These are phyloP conservation scores for Myiotriccus ornatus DNA, from an alignment of 2,797 vertebrate species.

Conservation along the genomic window DNA sequence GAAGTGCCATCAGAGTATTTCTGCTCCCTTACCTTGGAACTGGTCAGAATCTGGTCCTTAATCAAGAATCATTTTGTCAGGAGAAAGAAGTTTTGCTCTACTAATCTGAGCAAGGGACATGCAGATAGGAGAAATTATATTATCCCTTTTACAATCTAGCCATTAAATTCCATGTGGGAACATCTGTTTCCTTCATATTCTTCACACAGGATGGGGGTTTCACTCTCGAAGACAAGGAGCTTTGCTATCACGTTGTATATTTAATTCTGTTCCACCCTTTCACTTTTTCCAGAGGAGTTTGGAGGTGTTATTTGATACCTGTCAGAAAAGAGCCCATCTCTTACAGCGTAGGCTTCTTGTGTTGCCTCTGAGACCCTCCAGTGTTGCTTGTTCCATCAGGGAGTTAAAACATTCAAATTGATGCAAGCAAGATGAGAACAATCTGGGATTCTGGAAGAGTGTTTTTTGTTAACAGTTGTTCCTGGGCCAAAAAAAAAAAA, in stretches of 20 bases:
- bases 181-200: slow-evolving; percentile 47
- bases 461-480: background rate
- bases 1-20: background rate
- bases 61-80: background rate
- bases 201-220: slow-evolving; percentile 1
- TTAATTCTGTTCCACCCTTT: slow-evolving; percentile 7
- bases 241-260: slow-evolving; percentile 38
- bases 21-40: background rate
- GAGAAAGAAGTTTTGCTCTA: background rate
- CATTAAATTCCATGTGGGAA: background rate
- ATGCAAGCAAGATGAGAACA: slow-evolving; percentile 29
- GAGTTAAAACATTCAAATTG: background rate
- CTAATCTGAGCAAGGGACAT: background rate
- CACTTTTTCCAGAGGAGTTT: background rate
- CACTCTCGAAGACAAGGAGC: slow-evolving; percentile 10
- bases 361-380: background rate
- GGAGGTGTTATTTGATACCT: slow-evolving; percentile 23
- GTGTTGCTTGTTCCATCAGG: background rate
- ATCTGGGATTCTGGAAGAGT: slow-evolving; percentile 8
- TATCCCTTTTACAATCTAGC: background rate
- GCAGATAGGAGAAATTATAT: background rate
- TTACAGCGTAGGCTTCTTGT: background rate
- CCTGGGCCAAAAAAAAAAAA: background rate
- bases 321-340: slow-evolving; percentile 23
- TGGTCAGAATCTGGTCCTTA: background rate